phyloP scores from a whole-genome alignment of 1,140 invertebrate species.

The Papilio polytes region DNA sequence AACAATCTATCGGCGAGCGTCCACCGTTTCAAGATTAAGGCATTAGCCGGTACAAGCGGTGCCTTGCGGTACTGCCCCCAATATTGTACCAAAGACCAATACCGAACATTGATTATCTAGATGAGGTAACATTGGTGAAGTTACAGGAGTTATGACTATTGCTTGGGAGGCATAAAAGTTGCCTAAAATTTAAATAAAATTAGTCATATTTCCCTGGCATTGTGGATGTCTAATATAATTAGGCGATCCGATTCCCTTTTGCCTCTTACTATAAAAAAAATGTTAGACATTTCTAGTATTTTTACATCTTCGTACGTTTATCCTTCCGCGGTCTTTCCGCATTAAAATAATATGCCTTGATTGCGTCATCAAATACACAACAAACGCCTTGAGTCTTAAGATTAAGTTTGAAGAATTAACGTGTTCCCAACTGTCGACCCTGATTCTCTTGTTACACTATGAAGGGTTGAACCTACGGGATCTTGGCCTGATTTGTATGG shows the following conservation, averaged over 20 bases:
- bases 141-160: neutral
- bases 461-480: conserved; percentile 30
- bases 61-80: conserved; percentile 50
- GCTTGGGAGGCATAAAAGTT: too few relatives aligned
- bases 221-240: too few relatives aligned
- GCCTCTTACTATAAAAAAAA: conserved; percentile 34
- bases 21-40: conserved; percentile 75
- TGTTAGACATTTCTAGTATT: conserved; percentile 45
- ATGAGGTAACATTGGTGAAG: conserved; percentile 13
- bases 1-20: conserved; percentile 49
- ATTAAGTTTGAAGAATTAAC: conserved; percentile 66
- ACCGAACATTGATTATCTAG: conserved; percentile 27
- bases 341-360: conserved; percentile 66
- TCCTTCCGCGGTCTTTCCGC: conserved; percentile 54
- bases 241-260: too few relatives aligned
- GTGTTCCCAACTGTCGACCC: conserved; percentile 45
- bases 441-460: conserved; percentile 26
- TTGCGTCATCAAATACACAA: conserved; percentile 64
- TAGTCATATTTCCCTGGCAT: too few relatives aligned
- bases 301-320: conserved; percentile 38
- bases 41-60: conserved; percentile 66
- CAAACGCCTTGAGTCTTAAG: conserved; percentile 64
- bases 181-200: conserved; percentile 14
- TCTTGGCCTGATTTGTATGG: conserved; percentile 11
- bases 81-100: conserved; percentile 55